A percentile compares a stretch with the other conserved stretches of the same genome.
Conservation (phyloP, 1,140 invertebrate genomes). For the Atta cephalotes region DNA sequence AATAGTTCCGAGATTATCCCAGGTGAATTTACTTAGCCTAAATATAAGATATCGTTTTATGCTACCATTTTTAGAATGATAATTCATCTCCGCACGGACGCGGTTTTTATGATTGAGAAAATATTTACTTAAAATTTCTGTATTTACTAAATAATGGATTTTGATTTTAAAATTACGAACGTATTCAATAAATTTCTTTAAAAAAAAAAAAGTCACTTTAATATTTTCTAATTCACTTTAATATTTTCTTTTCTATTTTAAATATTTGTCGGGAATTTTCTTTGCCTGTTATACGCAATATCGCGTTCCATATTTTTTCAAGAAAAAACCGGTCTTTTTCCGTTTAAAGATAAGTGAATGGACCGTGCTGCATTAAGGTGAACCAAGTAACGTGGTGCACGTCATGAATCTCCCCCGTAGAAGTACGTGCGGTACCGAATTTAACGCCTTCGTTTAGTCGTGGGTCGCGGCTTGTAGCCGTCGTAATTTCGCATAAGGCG, state of each 20-base stretch:
- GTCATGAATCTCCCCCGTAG: constrained; percentile 7
- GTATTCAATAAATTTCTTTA: too few species aligned
- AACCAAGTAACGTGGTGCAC: constrained; percentile 1
- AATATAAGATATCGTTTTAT: constrained; percentile 5
- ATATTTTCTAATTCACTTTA: background rate
- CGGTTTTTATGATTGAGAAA: background rate
- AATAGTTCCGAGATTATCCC: constrained; percentile 45
- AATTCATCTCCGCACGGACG: background rate
- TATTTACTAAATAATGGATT: background rate
- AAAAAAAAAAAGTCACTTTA: background rate
- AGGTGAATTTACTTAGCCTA: constrained; percentile 34
- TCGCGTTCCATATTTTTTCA: background rate
- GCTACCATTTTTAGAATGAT: constrained; percentile 14
- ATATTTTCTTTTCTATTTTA: background rate
- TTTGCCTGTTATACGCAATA: background rate
- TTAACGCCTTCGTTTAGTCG: constrained; percentile 44
- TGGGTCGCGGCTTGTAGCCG: constrained; percentile 45
- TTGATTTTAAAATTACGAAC: background rate
- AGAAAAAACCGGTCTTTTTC: background rate
- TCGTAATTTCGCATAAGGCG: constrained; percentile 60
- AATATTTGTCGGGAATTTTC: background rate
- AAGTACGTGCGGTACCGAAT: constrained; percentile 20
- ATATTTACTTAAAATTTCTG: background rate
- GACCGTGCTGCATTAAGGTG: background rate
- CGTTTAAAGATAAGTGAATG: background rate